Percentiles rank a stretch among this genome's conserved stretches.
phyloP scores from a whole-genome alignment of 1,140 invertebrate species.

The Parapsyche elsis region DNA sequence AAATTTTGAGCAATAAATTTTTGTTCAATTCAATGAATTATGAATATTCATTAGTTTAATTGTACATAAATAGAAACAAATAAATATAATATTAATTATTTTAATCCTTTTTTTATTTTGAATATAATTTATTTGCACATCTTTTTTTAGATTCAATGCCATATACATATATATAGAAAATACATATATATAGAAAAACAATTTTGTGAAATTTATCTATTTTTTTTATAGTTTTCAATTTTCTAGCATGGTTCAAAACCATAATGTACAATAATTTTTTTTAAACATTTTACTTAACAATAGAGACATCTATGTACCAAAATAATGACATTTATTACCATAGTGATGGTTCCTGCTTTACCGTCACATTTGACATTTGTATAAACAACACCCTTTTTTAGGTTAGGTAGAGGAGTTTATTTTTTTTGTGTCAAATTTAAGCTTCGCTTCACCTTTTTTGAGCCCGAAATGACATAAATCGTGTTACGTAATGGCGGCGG shows the following conservation, averaged over 20 bases:
- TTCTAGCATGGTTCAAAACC: not conserved
- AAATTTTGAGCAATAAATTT: no score
- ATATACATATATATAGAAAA: not conserved
- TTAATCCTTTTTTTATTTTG: not conserved
- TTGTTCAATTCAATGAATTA: not conserved
- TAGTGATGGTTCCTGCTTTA: slow-evolving; percentile 20
- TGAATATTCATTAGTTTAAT: not conserved
- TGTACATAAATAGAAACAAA: not conserved
- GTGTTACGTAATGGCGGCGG: slow-evolving; percentile 43
- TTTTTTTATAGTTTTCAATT: not conserved
- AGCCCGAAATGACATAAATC: slow-evolving; percentile 48
- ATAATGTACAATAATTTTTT: not conserved
- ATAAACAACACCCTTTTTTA: slow-evolving; percentile 20
- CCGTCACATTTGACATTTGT: slow-evolving; percentile 47
- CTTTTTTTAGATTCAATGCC: no score
- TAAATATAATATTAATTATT: not conserved
- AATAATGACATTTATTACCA: not conserved
- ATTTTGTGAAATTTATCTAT: not conserved
- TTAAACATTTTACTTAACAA: not conserved
- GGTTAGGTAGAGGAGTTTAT: slow-evolving; percentile 5
- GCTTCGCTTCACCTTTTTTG: slow-evolving; percentile 32
- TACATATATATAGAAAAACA: not conserved
- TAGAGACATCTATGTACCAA: not conserved
- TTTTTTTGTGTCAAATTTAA: slow-evolving; percentile 25
- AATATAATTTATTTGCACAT: no score